A percentile compares a stretch with the other conserved stretches of the same genome.
phyloP scores from a whole-genome alignment of 2,113 vertebrate species.

The Natator depressus region DNA sequence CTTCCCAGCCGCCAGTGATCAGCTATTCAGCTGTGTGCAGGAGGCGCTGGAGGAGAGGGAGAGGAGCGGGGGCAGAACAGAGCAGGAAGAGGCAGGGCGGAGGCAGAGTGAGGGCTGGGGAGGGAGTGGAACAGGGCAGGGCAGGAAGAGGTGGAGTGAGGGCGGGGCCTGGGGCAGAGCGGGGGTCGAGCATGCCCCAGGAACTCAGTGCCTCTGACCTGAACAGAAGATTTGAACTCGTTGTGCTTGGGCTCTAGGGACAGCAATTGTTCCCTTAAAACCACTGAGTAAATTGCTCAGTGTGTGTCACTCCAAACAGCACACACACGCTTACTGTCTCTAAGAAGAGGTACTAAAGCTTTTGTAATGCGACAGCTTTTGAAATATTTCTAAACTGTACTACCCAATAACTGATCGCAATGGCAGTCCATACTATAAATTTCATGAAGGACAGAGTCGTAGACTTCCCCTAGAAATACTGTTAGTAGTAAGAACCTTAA shows the following conservation, averaged over 20 bases:
- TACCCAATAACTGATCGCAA: neutral
- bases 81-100: too few species aligned
- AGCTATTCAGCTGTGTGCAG: too few species aligned
- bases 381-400: neutral
- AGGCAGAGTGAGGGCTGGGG: too few species aligned
- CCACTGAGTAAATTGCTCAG: neutral
- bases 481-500: neutral
- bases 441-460: neutral
- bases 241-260: neutral
- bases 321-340: neutral
- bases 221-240: neutral
- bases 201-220: neutral
- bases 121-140: too few species aligned
- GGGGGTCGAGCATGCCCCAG: too few species aligned
- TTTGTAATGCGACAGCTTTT: too few species aligned
- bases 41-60: too few species aligned
- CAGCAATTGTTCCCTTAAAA: neutral
- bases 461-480: neutral
- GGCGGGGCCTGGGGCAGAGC: too few species aligned
- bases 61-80: too few species aligned
- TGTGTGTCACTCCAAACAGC: neutral
- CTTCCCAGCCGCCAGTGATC: too few species aligned
- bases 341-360: too few species aligned
- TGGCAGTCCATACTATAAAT: neutral
- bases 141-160: too few species aligned